phyloP scores from a whole-genome alignment of 2,888 invertebrate genomes.

The Cheilosia vernalis region DNA sequence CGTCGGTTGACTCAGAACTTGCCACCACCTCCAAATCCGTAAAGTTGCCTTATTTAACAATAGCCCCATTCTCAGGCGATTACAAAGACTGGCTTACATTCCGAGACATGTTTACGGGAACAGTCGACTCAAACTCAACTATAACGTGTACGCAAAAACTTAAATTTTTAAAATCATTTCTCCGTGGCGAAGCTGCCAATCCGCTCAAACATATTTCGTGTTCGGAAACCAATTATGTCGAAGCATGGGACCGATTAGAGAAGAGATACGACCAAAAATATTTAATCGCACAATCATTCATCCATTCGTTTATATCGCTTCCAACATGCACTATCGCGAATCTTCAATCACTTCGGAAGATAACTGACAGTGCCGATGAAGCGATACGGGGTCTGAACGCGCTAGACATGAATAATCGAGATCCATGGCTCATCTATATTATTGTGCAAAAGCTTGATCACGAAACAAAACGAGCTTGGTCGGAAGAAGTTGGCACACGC shows the following conservation, averaged over 20 bases:
- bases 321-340: conserved; percentile 37
- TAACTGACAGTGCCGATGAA: conserved; percentile 1
- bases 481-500: no score
- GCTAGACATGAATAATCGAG: neutral
- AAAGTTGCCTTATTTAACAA: conserved; percentile 51
- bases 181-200: conserved; percentile 56
- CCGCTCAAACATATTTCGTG: conserved; percentile 57
- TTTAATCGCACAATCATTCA: conserved; percentile 45
- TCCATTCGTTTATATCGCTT: conserved; percentile 29
- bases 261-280: conserved; percentile 31
- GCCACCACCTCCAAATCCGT: neutral
- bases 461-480: no score
- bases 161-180: conserved; percentile 56
- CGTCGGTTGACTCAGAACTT: neutral
- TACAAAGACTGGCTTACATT: conserved; percentile 68
- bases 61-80: conserved; percentile 51
- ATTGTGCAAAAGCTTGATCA: no score
- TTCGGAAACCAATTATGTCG: neutral
- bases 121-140: conserved; percentile 45
- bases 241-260: conserved; percentile 59
- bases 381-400: neutral
- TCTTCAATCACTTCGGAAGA: neutral
- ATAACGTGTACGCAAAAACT: conserved; percentile 63
- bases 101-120: conserved; percentile 57
- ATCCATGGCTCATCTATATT: neutral